Base-by-base conservation (phyloP, 2,888 invertebrate species). In the Volucella bombylans region DNA sequence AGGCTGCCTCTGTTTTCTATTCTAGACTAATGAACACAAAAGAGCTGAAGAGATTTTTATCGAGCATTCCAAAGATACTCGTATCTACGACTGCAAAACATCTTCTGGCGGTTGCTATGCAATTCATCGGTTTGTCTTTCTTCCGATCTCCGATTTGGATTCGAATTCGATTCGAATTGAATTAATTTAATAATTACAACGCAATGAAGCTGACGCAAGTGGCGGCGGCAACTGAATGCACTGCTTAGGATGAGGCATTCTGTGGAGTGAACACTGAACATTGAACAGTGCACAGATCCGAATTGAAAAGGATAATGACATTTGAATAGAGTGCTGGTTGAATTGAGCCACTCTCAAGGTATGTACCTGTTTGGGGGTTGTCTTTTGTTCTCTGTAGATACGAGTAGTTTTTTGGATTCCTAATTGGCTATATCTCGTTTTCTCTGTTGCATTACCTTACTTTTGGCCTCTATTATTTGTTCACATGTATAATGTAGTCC, bases 101-200 rank as follows among this genome's bases (percentile, higher is more conserved):
- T 68, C 57, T 68, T 43, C 64, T 71, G 72, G 72, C 50, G 74
- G 81, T 81, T 47, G 69, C 59, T 71, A 72, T 77, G 82, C 77
- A 71, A 77, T 77, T 78, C 45, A 54, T 31, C n/a, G 38, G 71
- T 39, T 31, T 49, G 43, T 65, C n/a, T 65, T 11, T 69, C 47
- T 4, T 41, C 49, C 61, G 31, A 23, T 11, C 65, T 41, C 57
- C 1, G 9, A 11, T 38, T 31, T 8, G 3, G 38, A 11, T 18
- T 49, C 41, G 50, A 9, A 8, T 64, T 39, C 39, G 31, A 79
- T 69, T 79, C 64, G 65, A 68, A 83, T 79, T 62, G 68, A 83
- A 83, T 83, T 79, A 83, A 83, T 79, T 79, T 83, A 57, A 74
- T 83, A 83, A 83, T 83, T 83, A 79, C 82, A 79, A 79, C 69